Base-by-base conservation (phyloP, 2,797 vertebrate genomes). In the Parambassis ranga region DNA sequence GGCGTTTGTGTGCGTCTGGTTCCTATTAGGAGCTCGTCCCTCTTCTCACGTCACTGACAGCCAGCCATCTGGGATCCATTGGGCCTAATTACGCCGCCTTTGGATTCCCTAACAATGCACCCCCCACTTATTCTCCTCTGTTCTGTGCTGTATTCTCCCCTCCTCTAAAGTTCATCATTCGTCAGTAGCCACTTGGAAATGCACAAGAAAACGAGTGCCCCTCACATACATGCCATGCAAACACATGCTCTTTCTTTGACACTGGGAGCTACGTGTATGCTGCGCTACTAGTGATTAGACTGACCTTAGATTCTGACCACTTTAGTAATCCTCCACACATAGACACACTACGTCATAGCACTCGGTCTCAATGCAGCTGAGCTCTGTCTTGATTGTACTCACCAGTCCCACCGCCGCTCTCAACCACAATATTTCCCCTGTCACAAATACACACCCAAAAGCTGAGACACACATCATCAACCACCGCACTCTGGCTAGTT, bases 1-100 rank as follows among this genome's bases (percentile, higher is more conserved):
- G 88, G 77, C 88, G 58, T 85, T 83, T 87, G 76, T 75, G 79
- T 72, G 71, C 70, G 88, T 89, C 90, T 92, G 91, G 88, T 89
- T 91, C 89, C 86, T 82, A 91, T 92, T 92, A 91, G 81, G 84
- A 75, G 87, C 87, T 91, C 89, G 90, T 90, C 89, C 87, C 86
- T 92, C 91, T 91, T 91, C 90, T 91, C 91, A 92, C 91, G 91
- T 92, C 91, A 92, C 87, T 92, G 91, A 91, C 91, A 92, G 89
- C 86, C 87, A 85, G 83, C 86, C 91, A 92, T 92, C 90, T 92
- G 91, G 89, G 87, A 91, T 91, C 90, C 88, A 92, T 92, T 92
- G 85, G 82, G 85, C 85, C 87, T 92, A 91, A 92, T 91, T 92
- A 92, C 85, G 72, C 87, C 82, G 90, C 88, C 88, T 91, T 90